Evolutionary conservation across 2,888 invertebrate genomes (phyloP).

Genomic region (Apeira syringaria): DNA sequence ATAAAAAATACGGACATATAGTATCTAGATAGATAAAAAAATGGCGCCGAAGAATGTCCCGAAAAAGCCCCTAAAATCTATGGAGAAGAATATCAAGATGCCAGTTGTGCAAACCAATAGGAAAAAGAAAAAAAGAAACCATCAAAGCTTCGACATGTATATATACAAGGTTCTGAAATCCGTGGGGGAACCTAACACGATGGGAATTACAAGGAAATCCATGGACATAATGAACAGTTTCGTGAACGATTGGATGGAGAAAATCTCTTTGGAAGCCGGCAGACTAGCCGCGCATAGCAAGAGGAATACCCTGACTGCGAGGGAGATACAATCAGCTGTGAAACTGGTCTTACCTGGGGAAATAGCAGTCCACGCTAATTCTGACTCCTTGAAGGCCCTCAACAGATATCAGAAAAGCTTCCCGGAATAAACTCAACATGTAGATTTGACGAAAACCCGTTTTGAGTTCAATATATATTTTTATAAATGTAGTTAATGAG

Average conservation of each 20-base stretch:
- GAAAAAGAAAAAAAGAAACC: constrained; percentile 81
- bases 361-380: constrained; percentile 87
- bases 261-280: constrained; percentile 86
- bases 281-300: constrained; percentile 86
- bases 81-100: constrained; percentile 64
- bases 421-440: no score
- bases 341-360: constrained; percentile 88
- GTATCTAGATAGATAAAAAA: no score
- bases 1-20: no score
- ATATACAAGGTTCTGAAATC: constrained; percentile 85
- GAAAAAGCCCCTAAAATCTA: constrained; percentile 53
- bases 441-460: no score
- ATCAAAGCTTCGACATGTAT: constrained; percentile 82
- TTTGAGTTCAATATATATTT: no score
- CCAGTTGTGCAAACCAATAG: constrained; percentile 59
- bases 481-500: no score
- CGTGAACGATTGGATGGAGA: constrained; percentile 89
- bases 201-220: constrained; percentile 87
- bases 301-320: constrained; percentile 85
- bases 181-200: constrained; percentile 78
- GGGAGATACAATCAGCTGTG: constrained; percentile 88
- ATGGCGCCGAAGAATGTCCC: constrained; percentile 66
- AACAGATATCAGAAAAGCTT: constrained; percentile 58
- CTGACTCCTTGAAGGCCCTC: constrained; percentile 86
- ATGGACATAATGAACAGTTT: constrained; percentile 91